Conservation (phyloP, 2,888 invertebrate species). For the Tipula vernalis region DNA sequence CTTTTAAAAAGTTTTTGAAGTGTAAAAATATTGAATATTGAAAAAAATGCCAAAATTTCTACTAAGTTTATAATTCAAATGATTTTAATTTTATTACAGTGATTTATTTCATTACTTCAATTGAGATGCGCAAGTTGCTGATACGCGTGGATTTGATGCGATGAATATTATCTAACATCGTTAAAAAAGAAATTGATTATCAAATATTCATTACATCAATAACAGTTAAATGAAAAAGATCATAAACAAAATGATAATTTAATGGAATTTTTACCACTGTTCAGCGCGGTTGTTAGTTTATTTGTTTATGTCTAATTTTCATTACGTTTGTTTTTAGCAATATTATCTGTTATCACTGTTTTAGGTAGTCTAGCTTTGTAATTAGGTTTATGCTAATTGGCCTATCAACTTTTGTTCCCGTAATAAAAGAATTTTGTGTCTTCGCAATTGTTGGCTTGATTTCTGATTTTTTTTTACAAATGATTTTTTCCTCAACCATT, state of each 20-base stretch:
- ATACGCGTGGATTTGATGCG: too few relatives aligned
- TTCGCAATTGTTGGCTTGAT: slow-evolving; percentile 90
- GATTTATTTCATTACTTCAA: too few relatives aligned
- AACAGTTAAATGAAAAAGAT: slow-evolving; percentile 20
- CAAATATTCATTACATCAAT: slow-evolving; percentile 60
- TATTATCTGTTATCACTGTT: slow-evolving; percentile 80
- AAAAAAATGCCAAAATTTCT: too few relatives aligned
- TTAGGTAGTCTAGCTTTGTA: slow-evolving; percentile 85
- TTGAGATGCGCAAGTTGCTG: too few relatives aligned
- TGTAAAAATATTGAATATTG: too few relatives aligned
- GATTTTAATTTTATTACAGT: too few relatives aligned
- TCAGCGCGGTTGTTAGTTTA: slow-evolving; percentile 70
- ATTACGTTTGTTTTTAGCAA: slow-evolving; percentile 57
- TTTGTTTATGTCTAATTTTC: slow-evolving; percentile 93
- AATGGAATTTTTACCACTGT: slow-evolving; percentile 70
- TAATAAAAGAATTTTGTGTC: slow-evolving; percentile 95
- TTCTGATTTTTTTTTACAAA: slow-evolving; percentile 92
- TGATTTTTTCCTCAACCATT: slow-evolving; percentile 89
- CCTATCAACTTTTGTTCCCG: slow-evolving; percentile 88
- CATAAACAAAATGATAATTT: slow-evolving; percentile 36
- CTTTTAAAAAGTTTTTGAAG: too few relatives aligned
- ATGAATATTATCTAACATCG: slow-evolving; percentile 64
- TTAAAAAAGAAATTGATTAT: slow-evolving; percentile 54
- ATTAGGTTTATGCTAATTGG: slow-evolving; percentile 77
- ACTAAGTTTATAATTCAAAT: too few relatives aligned